Conservation (phyloP, 53 echinoderm and acorn worm species). For the Arbacia lixula region DNA sequence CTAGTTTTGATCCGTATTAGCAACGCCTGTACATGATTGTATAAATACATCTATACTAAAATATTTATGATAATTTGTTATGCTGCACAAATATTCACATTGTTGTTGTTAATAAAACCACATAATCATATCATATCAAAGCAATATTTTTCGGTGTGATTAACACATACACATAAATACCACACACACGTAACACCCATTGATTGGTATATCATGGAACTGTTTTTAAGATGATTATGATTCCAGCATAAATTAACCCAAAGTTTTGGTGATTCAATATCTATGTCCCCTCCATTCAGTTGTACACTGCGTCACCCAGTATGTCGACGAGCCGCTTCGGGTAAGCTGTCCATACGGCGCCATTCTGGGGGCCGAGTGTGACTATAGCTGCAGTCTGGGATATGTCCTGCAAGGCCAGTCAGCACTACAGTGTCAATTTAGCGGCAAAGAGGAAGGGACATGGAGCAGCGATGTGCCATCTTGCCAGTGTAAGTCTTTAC, state of each 20-base stretch:
- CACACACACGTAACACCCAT: no score
- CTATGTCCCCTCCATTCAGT: slow-evolving; percentile 43
- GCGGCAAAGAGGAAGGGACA: slow-evolving; percentile 15
- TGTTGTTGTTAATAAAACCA: no score
- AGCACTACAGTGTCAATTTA: not conserved
- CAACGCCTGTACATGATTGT: no score
- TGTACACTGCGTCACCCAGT: slow-evolving; percentile 39
- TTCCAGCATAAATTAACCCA: not conserved
- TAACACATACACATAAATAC: no score
- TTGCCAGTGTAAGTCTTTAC: slow-evolving; percentile 49
- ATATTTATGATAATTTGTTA: no score
- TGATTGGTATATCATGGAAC: no score
- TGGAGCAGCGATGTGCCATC: slow-evolving; percentile 39
- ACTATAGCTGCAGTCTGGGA: slow-evolving; percentile 56
- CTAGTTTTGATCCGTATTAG: no score
- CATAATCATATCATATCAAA: no score
- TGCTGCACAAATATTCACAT: no score
- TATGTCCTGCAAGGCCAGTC: slow-evolving; percentile 42
- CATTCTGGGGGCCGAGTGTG: slow-evolving; percentile 62
- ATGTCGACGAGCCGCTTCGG: not conserved
- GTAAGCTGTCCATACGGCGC: slow-evolving; percentile 53
- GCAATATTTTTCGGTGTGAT: no score
- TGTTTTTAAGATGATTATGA: no score
- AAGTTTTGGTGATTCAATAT: not conserved
- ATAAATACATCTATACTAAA: no score